phyloP scores from a whole-genome alignment of 2,113 vertebrate species.

The Gallinago jamesoni region DNA sequence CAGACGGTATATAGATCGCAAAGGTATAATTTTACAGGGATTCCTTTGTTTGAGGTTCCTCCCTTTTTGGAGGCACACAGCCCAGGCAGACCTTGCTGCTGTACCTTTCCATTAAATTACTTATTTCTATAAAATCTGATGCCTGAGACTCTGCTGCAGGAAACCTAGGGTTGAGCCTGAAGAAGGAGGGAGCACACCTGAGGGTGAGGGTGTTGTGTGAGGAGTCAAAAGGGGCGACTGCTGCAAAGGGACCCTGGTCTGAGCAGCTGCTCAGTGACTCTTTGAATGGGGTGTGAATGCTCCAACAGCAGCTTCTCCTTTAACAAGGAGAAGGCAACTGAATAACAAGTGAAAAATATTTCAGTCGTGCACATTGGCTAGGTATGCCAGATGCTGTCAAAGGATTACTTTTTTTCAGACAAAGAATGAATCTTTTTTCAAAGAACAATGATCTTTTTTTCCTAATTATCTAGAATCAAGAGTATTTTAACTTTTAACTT shows the following conservation, averaged over 20 bases:
- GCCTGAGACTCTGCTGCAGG: neutral
- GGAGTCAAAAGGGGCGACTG: neutral
- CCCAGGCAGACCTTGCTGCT: neutral
- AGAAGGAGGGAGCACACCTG: neutral
- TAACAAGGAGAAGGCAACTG: neutral
- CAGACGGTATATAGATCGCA: neutral
- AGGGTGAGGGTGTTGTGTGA: neutral
- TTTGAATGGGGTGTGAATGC: neutral
- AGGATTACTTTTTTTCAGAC: neutral
- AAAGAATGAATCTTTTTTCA: neutral
- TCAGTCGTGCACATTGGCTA: neutral
- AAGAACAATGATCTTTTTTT: neutral
- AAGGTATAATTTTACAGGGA: neutral
- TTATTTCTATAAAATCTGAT: neutral
- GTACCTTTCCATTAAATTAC: neutral
- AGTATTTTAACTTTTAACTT: neutral
- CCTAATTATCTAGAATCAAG: neutral
- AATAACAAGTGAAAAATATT: neutral
- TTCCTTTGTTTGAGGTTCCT: neutral
- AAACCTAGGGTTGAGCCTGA: neutral
- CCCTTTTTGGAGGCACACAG: neutral
- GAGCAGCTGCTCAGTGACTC: neutral
- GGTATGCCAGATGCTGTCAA: neutral
- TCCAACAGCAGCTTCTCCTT: neutral
- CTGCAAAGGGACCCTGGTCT: neutral